These are phyloP conservation scores for Enoplolaimus lenunculus DNA, from an alignment of 2,888 invertebrate genomes.

Conservation along the genomic window DNA sequence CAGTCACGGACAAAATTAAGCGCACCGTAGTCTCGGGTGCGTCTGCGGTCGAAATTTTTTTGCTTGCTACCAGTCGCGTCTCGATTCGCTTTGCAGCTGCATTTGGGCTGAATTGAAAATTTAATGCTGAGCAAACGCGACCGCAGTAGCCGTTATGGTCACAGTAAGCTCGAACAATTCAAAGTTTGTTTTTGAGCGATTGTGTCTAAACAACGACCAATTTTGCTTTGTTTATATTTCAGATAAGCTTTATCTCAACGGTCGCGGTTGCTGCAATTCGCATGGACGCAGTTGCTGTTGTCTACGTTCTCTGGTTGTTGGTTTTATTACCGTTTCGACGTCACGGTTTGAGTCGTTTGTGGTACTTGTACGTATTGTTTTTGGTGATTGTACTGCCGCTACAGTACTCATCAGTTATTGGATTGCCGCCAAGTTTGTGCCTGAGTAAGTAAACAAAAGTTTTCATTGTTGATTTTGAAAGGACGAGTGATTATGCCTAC, in stretches of 20 bases:
- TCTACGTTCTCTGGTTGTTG: slow-evolving; percentile 70
- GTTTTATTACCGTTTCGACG: slow-evolving; percentile 54
- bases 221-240: no score
- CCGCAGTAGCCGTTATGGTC: no score
- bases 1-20: no score
- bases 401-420: slow-evolving; percentile 75
- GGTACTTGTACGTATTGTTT: slow-evolving; percentile 69
- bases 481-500: neutral
- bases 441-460: slow-evolving; percentile 51
- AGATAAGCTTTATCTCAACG: slow-evolving; percentile 69
- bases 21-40: no score
- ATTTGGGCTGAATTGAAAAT: no score
- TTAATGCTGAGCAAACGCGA: no score
- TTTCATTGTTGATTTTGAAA: neutral
- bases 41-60: no score
- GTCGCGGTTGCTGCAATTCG: slow-evolving; percentile 74
- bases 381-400: slow-evolving; percentile 63
- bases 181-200: no score
- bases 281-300: slow-evolving; percentile 69
- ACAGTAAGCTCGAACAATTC: no score
- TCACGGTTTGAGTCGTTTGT: slow-evolving; percentile 54
- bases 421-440: slow-evolving; percentile 73
- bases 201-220: no score
- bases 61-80: no score
- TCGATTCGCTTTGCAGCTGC: no score